Evolutionary conservation across 2,888 invertebrate species (phyloP), one percentile per base, ranked within the genome.

Genomic region (Rhingia rostrata): DNA sequence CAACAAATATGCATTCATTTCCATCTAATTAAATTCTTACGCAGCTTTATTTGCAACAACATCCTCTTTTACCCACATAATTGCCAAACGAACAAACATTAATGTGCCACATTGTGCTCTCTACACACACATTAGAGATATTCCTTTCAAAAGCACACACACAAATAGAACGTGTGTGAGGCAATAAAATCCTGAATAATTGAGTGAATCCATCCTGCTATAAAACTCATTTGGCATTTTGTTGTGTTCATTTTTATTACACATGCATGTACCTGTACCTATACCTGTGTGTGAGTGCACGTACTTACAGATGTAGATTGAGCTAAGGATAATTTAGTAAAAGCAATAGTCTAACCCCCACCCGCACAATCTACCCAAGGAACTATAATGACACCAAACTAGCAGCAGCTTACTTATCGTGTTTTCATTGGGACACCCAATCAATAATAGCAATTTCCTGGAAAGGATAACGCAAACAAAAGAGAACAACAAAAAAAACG

Each of bases 121-220:
- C 30, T 63, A 22, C 41, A 66, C 51, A 33, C 51, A 53, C 58
- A 70, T 81, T 69, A 45, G 35, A 63, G 61, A 54, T 45, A 51
- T 45, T 61, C 69, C 47, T 51, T 39, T 70, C 9, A 22, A 22
- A 22, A 22, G 10, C 37, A 60, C 43, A 41, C 61, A 56, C 63
- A 63, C 53, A 54, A 63, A 56, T 74, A 32, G 58, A 7, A 4
- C 14, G 45, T 66, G 53, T 75, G 22, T n/a, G 64, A 35, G 60
- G 72, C 82, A 78, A 78, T 82, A 54, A 82, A 82, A 72, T 78
- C 77, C 72, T 61, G 72, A 82, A 78, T 82, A 78, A 82, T 82
- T 70, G 70, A 82, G 51, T 54, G 60, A 60, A 77, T 82, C 60
- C 77, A 47, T 66, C 66, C 58, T 60, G 49, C 66, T 72, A 43